phyloP scores from a whole-genome alignment of 2,888 invertebrate species.

The Anaspis maculata region DNA sequence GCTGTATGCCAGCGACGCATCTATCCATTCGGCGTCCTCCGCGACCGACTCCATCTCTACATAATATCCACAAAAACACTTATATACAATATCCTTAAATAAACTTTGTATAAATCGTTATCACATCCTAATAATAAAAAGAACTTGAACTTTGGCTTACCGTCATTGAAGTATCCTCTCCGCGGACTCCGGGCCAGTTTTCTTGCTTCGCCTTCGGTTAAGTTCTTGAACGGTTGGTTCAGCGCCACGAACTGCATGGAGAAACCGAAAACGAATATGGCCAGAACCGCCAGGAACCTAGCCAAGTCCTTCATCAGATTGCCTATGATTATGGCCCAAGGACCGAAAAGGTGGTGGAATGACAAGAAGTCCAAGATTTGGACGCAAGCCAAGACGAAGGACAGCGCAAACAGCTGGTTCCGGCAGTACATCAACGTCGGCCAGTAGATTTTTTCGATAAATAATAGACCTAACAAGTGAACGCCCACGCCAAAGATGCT shows the following conservation, averaged over 20 bases:
- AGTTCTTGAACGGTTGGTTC: constrained; percentile 86
- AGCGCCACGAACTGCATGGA: constrained; percentile 94
- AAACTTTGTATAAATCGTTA: too few species aligned
- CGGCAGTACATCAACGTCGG: constrained; percentile 87
- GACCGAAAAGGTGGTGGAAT: constrained; percentile 98
- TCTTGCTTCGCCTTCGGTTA: constrained; percentile 54
- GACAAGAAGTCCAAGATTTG: constrained; percentile 96
- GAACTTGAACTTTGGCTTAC: too few species aligned
- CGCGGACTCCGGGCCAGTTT: constrained; percentile 47
- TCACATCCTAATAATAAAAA: too few species aligned
- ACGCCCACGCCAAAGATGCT: constrained; percentile 86
- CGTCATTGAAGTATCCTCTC: constrained; percentile 57
- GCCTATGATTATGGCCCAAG: constrained; percentile 99
- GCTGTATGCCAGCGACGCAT: constrained; percentile 13
- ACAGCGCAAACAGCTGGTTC: constrained; percentile 94
- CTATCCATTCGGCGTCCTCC: constrained; percentile 29
- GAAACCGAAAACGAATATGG: constrained; percentile 97
- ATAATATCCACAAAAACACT: constrained; percentile 8
- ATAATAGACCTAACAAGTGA: constrained; percentile 74
- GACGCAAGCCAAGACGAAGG: constrained; percentile 92
- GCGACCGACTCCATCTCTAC: constrained; percentile 14
- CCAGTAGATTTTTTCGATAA: constrained; percentile 60
- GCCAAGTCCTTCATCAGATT: constrained; percentile 89
- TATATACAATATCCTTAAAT: constrained; percentile 2
- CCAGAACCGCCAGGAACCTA: constrained; percentile 93